A percentile compares a stretch with the other conserved stretches of the same genome.
Evolutionary conservation across 2,797 vertebrate genomes (phyloP).

Genomic region (Poeciliopsis presidionis): DNA sequence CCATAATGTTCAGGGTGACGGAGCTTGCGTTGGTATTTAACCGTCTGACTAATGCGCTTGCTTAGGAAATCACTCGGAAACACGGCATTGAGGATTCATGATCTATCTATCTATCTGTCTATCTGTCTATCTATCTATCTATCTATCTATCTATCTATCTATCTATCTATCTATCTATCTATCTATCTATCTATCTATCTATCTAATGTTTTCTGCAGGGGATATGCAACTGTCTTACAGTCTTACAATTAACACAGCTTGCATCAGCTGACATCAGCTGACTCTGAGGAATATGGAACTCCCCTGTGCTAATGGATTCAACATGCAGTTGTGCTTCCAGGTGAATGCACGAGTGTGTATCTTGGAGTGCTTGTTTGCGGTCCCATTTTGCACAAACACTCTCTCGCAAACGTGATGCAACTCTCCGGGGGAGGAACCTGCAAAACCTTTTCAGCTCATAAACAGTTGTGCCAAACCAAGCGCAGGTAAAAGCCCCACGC

Average conservation of each 20-base stretch:
- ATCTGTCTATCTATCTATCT: constrained; percentile 2
- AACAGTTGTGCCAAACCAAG: constrained; percentile 70
- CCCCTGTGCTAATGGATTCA: constrained; percentile 75
- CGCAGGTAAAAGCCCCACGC: constrained; percentile 49
- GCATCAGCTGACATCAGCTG: constrained; percentile 86
- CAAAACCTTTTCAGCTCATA: constrained; percentile 67
- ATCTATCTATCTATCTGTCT: constrained; percentile 6
- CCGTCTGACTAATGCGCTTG: neutral
- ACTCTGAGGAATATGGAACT: constrained; percentile 80
- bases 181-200: constrained; percentile 4
- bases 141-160: constrained; percentile 6
- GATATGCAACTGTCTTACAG: constrained; percentile 50
- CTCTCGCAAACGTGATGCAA: constrained; percentile 84
- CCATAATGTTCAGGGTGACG: neutral
- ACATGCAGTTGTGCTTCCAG: constrained; percentile 58
- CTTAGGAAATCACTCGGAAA: neutral
- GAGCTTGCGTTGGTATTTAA: neutral
- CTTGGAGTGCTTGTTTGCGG: constrained; percentile 65
- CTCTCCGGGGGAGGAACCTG: constrained; percentile 74
- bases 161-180: constrained; percentile 12
- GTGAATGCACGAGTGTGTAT: constrained; percentile 59
- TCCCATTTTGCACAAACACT: constrained; percentile 76
- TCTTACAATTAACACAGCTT: constrained; percentile 78
- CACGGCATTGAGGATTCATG: neutral
- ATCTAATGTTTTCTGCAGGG: constrained; percentile 19